A percentile compares a stretch with the other conserved stretches of the same genome.
These are phyloP conservation scores for Passer domesticus DNA, from an alignment of 2,113 vertebrate species.

Conservation along the genomic window DNA sequence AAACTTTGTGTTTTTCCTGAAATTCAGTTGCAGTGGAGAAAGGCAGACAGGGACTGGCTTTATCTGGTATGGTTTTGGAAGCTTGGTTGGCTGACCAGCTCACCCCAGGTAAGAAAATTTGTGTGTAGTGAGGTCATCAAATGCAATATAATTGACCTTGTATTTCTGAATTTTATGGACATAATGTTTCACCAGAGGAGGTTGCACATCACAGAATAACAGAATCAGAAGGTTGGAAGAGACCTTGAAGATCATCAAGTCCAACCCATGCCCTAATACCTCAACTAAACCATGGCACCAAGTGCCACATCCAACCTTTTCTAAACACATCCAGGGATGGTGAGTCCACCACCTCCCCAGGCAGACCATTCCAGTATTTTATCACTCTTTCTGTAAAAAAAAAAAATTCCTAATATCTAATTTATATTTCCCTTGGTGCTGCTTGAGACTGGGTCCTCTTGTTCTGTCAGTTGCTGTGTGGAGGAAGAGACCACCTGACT, in stretches of 20 bases:
- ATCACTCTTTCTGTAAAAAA: not conserved
- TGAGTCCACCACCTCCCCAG: not conserved
- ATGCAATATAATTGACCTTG: conserved; percentile 36
- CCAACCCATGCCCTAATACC: not conserved
- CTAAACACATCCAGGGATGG: not conserved
- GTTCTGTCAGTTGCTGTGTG: not conserved
- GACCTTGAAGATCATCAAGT: not conserved
- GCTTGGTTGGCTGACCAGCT: not conserved
- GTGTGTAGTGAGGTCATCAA: conserved; percentile 66
- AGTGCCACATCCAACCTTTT: not conserved
- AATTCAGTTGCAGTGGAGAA: conserved; percentile 54
- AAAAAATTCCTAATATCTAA: not conserved
- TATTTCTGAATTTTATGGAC: not conserved
- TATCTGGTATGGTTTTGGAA: conserved; percentile 7
- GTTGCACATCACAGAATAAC: not conserved
- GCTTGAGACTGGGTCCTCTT: not conserved
- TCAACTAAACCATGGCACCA: not conserved
- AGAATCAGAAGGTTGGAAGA: not conserved
- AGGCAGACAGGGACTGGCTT: not conserved
- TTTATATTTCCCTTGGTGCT: fast-evolving
- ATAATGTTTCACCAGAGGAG: conserved; percentile 44
- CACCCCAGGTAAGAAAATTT: conserved; percentile 49
- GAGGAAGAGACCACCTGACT: not conserved
- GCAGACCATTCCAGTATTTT: not conserved
- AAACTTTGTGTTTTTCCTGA: conserved; percentile 66